Base-by-base conservation (phyloP, 2,113 vertebrate genomes). In the Rhea americana region DNA sequence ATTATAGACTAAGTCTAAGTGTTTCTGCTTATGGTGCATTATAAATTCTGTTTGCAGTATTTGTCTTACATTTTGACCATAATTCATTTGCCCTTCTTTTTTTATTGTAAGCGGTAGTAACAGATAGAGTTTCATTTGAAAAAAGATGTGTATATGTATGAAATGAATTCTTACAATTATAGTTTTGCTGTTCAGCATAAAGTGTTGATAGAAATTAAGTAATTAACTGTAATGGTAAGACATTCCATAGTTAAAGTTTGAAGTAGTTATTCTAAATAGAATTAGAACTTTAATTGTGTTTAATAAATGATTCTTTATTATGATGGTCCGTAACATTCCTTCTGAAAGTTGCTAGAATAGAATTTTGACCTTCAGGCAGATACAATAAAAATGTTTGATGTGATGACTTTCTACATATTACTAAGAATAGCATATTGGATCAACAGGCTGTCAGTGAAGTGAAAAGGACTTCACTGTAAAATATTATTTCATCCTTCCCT, bases 1-100 rank as follows among this genome's bases (percentile, higher is more conserved):
- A 97, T 94, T 97, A 93, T 95, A 96, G 96, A 97, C 96, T 96
- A 96, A 94, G 96, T 96, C 95, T 97, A 97, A 97, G 96, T 97
- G 97, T 97, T 98, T 97, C 95, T 97, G 96, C 97, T 98, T 97
- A 94, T 95, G 63, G 62, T 91, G 85, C 95, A 97, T 97, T 98
- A 97, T 98, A 97, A 97, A 97, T 97, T 97, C 91, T 87, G 83
- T 96, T 96, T 93, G 51, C 77, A 94, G 66, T 95, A 95, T 94
- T 97, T 97, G 96, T 94, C 91, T 93, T 97, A 79, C 32, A 67
- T 97, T 97, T 96, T 94, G 94, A 39, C 83, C 59, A 71, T 96
- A 91, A 95, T 90, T 97, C 81, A 79, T 85, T 77, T 97, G 67
- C 26, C 43, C 55, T 45, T 70, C 76, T 85, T 55, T 93, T 95